Conservation (phyloP, 2,888 invertebrate species). For the Apamea epomidion region DNA sequence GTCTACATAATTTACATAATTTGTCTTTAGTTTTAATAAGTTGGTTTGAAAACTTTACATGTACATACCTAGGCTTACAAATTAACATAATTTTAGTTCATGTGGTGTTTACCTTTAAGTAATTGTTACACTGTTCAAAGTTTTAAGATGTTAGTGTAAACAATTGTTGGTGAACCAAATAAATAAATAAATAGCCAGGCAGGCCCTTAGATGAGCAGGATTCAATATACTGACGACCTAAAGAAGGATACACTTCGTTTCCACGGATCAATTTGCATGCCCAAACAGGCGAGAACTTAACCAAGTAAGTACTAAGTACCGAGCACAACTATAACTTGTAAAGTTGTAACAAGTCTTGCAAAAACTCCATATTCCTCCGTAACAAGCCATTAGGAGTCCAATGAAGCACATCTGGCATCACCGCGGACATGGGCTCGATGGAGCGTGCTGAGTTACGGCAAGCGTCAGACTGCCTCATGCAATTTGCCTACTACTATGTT, state of each 20-base stretch:
- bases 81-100: no score
- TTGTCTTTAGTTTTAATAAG: no score
- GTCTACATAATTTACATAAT: no score
- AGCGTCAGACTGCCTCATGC: constrained; percentile 36
- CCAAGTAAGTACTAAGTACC: background rate
- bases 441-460: constrained; percentile 51
- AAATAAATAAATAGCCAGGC: no score
- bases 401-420: constrained; percentile 51
- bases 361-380: constrained; percentile 38
- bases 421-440: constrained; percentile 40
- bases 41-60: no score
- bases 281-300: background rate
- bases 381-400: constrained; percentile 55
- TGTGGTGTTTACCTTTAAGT: no score
- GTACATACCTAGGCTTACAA: no score
- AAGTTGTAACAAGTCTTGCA: constrained; percentile 24
- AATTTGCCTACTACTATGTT: constrained; percentile 57
- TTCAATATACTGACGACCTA: background rate
- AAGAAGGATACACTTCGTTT: background rate
- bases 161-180: no score
- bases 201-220: background rate
- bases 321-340: constrained; percentile 14
- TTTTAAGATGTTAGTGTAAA: no score
- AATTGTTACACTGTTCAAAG: no score
- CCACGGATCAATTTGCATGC: background rate